phyloP scores from a whole-genome alignment of 2,113 vertebrate genomes.

The Sinocyclocheilus grahami region DNA sequence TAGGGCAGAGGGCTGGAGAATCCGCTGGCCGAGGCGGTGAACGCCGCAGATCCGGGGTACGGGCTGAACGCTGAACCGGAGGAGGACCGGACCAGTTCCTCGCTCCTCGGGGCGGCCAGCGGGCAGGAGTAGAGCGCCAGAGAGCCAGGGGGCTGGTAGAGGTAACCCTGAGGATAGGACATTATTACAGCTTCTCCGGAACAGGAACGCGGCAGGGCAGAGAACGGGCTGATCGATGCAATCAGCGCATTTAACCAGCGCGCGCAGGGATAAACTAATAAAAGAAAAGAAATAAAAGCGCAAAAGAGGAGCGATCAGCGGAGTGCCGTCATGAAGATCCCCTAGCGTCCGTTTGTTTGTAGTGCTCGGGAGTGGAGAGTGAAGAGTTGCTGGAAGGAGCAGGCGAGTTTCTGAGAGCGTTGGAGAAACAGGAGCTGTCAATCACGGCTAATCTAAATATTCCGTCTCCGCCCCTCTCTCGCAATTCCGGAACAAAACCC shows the following conservation, averaged over 20 bases:
- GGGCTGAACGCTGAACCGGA: conserved; percentile 97
- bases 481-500: conserved; percentile 68
- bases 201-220: conserved; percentile 59
- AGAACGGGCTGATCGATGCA: conserved; percentile 60
- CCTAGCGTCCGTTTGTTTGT: conserved; percentile 86
- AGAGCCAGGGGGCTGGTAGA: conserved; percentile 97
- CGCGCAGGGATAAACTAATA: conserved; percentile 64
- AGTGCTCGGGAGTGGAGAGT: conserved; percentile 79
- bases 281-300: conserved; percentile 68
- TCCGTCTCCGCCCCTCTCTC: conserved; percentile 79
- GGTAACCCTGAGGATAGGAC: conserved; percentile 99
- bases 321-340: conserved; percentile 83
- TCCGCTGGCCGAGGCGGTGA: conserved; percentile 89
- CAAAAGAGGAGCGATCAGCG: conserved; percentile 72
- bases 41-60: conserved; percentile 95
- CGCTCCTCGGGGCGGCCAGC: conserved; percentile 90
- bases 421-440: conserved; percentile 92
- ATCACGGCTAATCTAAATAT: conserved; percentile 90
- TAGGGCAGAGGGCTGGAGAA: conserved; percentile 94
- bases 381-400: conserved; percentile 89
- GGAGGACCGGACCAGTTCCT: conserved; percentile 92
- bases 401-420: conserved; percentile 89
- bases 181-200: conserved; percentile 79
- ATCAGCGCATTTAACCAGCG: conserved; percentile 69
- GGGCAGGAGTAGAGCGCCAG: conserved; percentile 97